Evolutionary conservation across 2,797 vertebrate genomes (phyloP), one percentile per base, ranked within the genome.

Genomic region (Mareca penelope): DNA sequence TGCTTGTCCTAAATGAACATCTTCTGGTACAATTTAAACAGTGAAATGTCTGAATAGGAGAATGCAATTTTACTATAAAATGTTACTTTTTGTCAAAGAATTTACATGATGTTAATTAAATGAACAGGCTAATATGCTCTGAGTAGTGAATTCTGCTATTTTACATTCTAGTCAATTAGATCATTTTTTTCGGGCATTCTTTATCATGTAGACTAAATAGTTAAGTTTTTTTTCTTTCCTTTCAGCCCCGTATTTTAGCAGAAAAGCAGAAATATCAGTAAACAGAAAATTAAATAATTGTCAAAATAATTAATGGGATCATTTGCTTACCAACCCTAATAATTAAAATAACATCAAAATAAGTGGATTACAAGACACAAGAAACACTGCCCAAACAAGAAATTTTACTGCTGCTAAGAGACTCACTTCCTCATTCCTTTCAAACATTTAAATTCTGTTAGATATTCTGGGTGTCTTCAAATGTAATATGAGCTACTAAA

Each of bases 101-200:
- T 88, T 91, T 94, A 13, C 63, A 92, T 85, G 88, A 93, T 73
- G 56, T 84, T 94, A 96, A 89, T 94, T 89, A 91, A 94, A 91
- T 55, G 46, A 94, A 84, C 37, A 89, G 33, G 28, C 44, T 95
- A 93, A 94, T 90, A 90, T 59, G 42, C 44, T 79, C 75, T 60
- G 57, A 94, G 39, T 83, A 35, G 39, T 60, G 39, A 89, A 89
- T 95, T 91, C 72, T 71, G 57, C 55, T 85, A 35, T 75, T 95
- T 80, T 76, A 81, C 40, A 35, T 37, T 59, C 65, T 33, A 94
- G n/a, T n/a, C 90, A 91, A 95, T 92, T 92, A 91, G 40, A 91
- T 91, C 1, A 90, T 94, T 87, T 65, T 94, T 89, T 89, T 88
- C 55, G 80, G 84, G 15, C 70, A 79, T 93, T 78, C 44, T 80